Base-by-base conservation (phyloP, 2,888 invertebrate species). In the Papilio elwesi region DNA sequence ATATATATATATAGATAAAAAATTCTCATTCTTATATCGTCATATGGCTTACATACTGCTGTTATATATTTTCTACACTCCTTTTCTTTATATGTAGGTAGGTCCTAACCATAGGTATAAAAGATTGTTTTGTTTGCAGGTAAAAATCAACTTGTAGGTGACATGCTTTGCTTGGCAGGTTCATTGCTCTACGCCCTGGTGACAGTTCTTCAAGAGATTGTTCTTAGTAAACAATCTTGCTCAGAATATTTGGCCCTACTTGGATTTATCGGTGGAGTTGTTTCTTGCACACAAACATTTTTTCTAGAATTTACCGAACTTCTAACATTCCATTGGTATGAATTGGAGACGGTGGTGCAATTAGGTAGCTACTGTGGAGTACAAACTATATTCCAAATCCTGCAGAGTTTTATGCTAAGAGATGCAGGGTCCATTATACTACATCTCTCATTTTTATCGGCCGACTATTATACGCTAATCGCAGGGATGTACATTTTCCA, bases 391-490 rank as follows among this genome's bases (percentile, higher is more conserved):
- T 96, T 97, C 83, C 97, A 97, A 88, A 95, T 96, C 65, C 90
- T 97, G 73, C 96, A 97, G 80, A 96, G 97, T 57, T 94, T 96
- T 15, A 96, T 97, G 89, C 90, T 97, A 76, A 94, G 95, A 81
- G 95, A 96, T 81, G 97, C 97, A 12, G 97, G 97, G 12, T 96
- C 98, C n/a, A 96, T 97, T 64, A 95, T 97, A 79, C 93, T 97
- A 85, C 98, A 98, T 88, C 90, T 98, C 77, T 96, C 97, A 11
- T 95, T 98, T 74, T 90, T 98, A 71, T 97, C 97, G 0, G 95
- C 97, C 2, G 97, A 98, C 89, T 97, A 97, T 87, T 98, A 97
- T 87, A 96, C 97, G 6, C 95, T 98, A 26, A 94, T 98, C 66
- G 95, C 96, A 79, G 97, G 97, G 78, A 96, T 97, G 89, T 95